phyloP scores from a whole-genome alignment of 2,797 vertebrate species.

The Phrynocephalus vlangalii region DNA sequence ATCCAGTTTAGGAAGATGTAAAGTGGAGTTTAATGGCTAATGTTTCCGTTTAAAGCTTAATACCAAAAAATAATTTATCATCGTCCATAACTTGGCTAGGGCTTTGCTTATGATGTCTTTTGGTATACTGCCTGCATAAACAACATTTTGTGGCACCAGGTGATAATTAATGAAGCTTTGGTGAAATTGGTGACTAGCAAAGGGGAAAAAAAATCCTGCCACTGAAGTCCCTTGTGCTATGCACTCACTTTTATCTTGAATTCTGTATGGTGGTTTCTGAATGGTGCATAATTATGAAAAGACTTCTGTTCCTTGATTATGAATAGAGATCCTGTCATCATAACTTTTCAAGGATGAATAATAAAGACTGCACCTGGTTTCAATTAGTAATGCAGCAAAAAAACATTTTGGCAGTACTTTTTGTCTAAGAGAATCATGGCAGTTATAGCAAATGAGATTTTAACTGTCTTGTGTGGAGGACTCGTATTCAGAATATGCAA shows the following conservation, averaged over 20 bases:
- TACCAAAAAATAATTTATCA: slow-evolving; percentile 1
- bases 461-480: slow-evolving; percentile 78
- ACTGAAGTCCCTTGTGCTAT: slow-evolving; percentile 72
- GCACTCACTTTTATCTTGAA: slow-evolving; percentile 72
- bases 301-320: slow-evolving; percentile 79
- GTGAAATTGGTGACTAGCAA: slow-evolving; percentile 79
- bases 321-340: slow-evolving; percentile 83
- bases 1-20: slow-evolving; percentile 3
- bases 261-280: slow-evolving; percentile 79
- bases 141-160: slow-evolving; percentile 71
- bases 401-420: slow-evolving; percentile 68
- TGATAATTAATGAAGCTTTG: slow-evolving; percentile 76
- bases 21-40: slow-evolving; percentile 12
- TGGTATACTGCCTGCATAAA: slow-evolving; percentile 57
- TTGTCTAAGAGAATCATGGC: slow-evolving; percentile 79
- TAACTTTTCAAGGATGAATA: slow-evolving; percentile 84
- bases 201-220: slow-evolving; percentile 67
- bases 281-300: slow-evolving; percentile 84
- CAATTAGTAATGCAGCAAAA: slow-evolving; percentile 76
- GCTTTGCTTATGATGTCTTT: background rate
- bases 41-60: background rate
- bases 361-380: slow-evolving; percentile 84
- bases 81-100: background rate
- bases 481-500: slow-evolving; percentile 71
- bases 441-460: slow-evolving; percentile 81